Percentiles rank a stretch among this genome's conserved stretches.
Conservation (phyloP, 2,113 vertebrate species). For the Sylvietta virens region DNA sequence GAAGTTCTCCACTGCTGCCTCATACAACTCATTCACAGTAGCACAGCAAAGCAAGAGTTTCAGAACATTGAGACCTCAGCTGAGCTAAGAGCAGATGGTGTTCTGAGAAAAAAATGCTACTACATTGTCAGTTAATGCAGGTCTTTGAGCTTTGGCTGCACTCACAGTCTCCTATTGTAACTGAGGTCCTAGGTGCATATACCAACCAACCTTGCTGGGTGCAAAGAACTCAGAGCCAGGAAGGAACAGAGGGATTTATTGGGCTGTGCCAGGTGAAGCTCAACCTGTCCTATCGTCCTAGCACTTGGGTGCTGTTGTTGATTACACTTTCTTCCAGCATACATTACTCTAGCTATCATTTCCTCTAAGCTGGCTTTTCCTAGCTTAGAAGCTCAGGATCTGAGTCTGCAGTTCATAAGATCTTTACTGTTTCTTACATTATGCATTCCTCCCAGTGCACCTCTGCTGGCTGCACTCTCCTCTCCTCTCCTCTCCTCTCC, state of each 20-base stretch:
- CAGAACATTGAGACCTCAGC: background rate
- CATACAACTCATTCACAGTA: background rate
- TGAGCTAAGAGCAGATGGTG: background rate
- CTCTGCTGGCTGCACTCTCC: background rate
- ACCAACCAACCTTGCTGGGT: background rate
- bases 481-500: background rate
- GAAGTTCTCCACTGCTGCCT: background rate
- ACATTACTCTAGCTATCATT: background rate
- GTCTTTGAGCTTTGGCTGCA: background rate
- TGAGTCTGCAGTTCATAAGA: background rate
- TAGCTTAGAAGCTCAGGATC: background rate
- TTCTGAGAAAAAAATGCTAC: background rate
- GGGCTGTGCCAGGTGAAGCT: background rate
- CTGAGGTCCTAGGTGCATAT: background rate
- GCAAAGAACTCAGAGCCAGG: background rate
- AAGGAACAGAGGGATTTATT: background rate
- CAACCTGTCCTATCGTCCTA: background rate
- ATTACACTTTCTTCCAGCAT: background rate
- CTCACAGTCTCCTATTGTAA: fast-evolving
- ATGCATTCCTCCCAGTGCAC: background rate
- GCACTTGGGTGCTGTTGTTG: background rate
- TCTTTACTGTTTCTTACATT: background rate
- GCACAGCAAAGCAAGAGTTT: background rate
- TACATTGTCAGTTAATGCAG: background rate
- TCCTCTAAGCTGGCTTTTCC: background rate